These are phyloP conservation scores for Mohoua ochrocephala DNA, from an alignment of 2,113 vertebrate genomes.

Conservation along the genomic window DNA sequence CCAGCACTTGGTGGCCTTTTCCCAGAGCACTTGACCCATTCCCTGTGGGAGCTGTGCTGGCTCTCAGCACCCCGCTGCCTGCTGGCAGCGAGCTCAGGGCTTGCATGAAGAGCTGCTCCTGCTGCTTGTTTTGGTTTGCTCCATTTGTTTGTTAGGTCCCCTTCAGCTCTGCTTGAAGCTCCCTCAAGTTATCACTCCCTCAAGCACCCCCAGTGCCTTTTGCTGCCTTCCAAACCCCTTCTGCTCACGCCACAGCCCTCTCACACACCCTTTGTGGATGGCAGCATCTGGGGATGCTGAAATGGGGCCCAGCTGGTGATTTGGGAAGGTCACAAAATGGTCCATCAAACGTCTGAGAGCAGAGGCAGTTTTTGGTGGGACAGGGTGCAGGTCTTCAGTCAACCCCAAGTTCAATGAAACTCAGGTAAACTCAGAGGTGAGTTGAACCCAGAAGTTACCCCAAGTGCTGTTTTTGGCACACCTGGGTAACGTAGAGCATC, in stretches of 20 bases:
- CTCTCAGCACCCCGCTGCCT: not conserved
- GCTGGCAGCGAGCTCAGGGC: not conserved
- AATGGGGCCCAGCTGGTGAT: not conserved
- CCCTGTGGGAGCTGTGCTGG: not conserved
- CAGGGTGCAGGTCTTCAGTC: not conserved
- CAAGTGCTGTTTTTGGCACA: not conserved
- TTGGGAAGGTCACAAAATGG: not conserved
- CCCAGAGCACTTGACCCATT: not conserved
- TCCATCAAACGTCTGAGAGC: not conserved
- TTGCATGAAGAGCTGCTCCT: not conserved
- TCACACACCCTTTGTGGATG: not conserved
- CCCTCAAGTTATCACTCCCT: rapidly evolving
- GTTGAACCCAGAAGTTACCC: not conserved
- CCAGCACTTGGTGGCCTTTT: not conserved
- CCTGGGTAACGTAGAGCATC: not conserved
- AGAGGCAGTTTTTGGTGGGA: not conserved
- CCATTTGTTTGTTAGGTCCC: not conserved
- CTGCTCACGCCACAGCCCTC: rapidly evolving
- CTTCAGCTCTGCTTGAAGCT: not conserved
- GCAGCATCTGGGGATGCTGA: not conserved
- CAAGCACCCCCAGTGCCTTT: not conserved
- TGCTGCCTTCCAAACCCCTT: not conserved
- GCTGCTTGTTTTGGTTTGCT: not conserved
- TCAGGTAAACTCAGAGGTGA: not conserved
- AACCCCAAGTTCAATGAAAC: not conserved